Evolutionary conservation across 2,888 invertebrate genomes (phyloP), one percentile per base, ranked within the genome.

Genomic region (Andrena bucephala): DNA sequence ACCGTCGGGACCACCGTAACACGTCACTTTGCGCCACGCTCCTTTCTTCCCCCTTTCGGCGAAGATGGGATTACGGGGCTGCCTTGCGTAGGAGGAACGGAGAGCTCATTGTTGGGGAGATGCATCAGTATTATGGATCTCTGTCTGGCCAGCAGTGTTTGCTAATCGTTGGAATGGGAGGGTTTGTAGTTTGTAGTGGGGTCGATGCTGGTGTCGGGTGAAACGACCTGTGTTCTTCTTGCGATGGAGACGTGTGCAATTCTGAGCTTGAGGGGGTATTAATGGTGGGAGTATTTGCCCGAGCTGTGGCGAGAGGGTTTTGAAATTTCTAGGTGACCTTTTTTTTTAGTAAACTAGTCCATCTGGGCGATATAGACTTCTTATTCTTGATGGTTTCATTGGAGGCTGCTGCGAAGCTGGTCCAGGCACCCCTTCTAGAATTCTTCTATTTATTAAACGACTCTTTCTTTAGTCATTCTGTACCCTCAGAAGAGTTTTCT

Each of bases 1-100:
- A 52, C 57, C 57, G 33, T 68, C 76, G 62, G 33, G 68, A 78
- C 59, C 59, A 5, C 6, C 5, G 57, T 13, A 13, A 24, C 57
- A 42, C 42, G 42, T 42, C 42, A 42, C 42, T 42, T 16, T 0
- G 42, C 42, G 42, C 16, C 42, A 4, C 13, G 42, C 0, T 42
- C 42, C 16, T 42, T 16, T 42, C 42, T 13, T 42, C 42, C 42
- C 4, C 42, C 16, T 42, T 42, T 16, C 16, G 42, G 42, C 5
- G 16, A 42, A 4, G 16, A 16, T 16, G 13, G 42, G 2, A 20
- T 20, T 54, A 0, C 20, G 20, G 54, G 54, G 54, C 54, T 54
- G n/a, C 3, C 54, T 24, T 7, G 24, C 0, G 54, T 2, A 8
- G 54, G 24, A 8, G 54, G 8, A 8, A 24, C 54, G 54, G 2